These are phyloP conservation scores for Dryas iulia DNA, from an alignment of 1,140 invertebrate genomes.

Conservation along the genomic window DNA sequence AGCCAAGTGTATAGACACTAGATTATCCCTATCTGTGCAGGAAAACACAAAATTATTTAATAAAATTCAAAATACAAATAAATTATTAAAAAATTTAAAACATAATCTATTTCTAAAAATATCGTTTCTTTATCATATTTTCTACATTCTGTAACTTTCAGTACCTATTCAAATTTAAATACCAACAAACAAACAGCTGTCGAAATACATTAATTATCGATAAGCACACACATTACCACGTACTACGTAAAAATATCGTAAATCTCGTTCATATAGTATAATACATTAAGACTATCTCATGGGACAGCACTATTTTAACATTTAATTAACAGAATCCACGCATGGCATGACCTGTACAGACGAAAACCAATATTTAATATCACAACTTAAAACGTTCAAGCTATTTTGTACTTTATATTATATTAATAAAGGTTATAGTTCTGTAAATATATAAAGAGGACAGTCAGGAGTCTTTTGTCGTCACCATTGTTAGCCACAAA, in stretches of 20 bases:
- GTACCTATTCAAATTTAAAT: too few relatives aligned
- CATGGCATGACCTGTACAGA: constrained; percentile 3
- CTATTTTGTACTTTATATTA: background rate
- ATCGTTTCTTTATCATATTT: too few relatives aligned
- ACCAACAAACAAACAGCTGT: background rate
- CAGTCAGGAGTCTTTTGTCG: background rate
- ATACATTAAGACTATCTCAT: background rate
- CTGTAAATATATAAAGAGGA: background rate
- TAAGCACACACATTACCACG: background rate
- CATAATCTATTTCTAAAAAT: too few relatives aligned
- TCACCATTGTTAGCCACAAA: constrained; percentile 29
- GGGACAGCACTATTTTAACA: constrained; percentile 5
- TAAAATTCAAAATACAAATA: too few relatives aligned
- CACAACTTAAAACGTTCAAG: background rate
- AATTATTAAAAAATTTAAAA: too few relatives aligned
- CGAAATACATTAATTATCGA: background rate
- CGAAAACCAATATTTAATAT: background rate
- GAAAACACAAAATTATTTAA: too few relatives aligned
- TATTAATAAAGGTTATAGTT: background rate
- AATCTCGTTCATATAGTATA: background rate
- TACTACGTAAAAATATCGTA: background rate
- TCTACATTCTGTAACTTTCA: too few relatives aligned
- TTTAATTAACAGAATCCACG: constrained; percentile 15
- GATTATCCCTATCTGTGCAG: too few relatives aligned
- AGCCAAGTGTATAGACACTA: too few relatives aligned